Evolutionary conservation across 53 echinoderm and acorn worm genomes (phyloP).

Genomic region (Holothuria scabra): DNA sequence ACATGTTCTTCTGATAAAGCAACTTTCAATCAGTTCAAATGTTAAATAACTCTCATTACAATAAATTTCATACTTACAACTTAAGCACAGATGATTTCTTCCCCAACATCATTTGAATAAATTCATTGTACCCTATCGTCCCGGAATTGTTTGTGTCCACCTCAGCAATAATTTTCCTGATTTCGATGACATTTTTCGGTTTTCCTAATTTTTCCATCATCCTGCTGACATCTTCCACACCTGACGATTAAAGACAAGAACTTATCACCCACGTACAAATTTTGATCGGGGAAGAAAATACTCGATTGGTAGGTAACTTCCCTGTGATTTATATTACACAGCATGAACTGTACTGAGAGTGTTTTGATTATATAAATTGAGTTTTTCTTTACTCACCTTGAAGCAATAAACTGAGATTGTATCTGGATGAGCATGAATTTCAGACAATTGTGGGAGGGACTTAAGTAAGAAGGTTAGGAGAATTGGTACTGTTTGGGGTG

Average conservation of each 20-base stretch:
- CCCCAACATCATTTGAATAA: constrained; percentile 95
- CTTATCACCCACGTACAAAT: too few species aligned
- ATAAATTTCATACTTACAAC: constrained; percentile 69
- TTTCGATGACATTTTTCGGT: constrained; percentile 80
- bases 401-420: too few species aligned
- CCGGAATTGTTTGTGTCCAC: constrained; percentile 88
- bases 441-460: too few species aligned
- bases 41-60: background rate
- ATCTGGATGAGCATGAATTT: too few species aligned
- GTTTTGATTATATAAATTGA: too few species aligned
- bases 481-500: too few species aligned
- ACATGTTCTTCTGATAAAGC: background rate
- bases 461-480: too few species aligned
- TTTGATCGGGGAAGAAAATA: too few species aligned
- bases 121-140: constrained; percentile 93
- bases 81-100: constrained; percentile 83
- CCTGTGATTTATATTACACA: too few species aligned
- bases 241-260: constrained; percentile 16
- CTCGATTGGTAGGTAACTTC: too few species aligned
- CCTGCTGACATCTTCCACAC: constrained; percentile 68
- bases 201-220: constrained; percentile 97
- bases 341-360: too few species aligned
- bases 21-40: background rate
- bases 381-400: too few species aligned
- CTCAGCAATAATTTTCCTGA: constrained; percentile 94